Evolutionary conservation across 2,888 invertebrate species (phyloP), one percentile per base, ranked within the genome.

Genomic region (Archaeoteleia sp.): DNA sequence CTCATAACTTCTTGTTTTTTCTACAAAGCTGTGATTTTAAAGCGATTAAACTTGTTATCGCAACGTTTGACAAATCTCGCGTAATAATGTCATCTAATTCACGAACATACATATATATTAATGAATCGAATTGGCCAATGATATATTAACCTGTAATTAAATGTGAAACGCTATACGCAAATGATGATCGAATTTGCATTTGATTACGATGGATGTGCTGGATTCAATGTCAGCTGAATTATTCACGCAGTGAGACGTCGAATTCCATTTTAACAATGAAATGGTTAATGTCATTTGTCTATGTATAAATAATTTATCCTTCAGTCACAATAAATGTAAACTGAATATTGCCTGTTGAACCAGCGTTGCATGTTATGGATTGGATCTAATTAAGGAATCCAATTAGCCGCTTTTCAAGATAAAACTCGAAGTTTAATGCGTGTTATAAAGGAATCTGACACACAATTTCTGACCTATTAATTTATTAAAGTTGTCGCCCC

Each of bases 301-400:
- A 40, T n/a, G 25, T 45, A 54, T 32, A 29, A 51, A 60, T 60
- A 35, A 48, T 49, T 60, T 34, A 39, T 53, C 35, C 32, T 9
- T 17, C n/a, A 39, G 30, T 54, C 46, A 46, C 48, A 46, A 40
- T 54, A 62, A 48, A 54, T 46, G 46, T 40, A 53, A 53, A 29
- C 20, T 20, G 5, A 20, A 20, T 20, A 20, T 20, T 5, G 20
- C 20, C 2, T 5, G 20, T 2, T 5, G 20, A 20, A n/a, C n/a
- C n/a, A n/a, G n/a, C n/a, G n/a, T 20, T 20, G 3, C 20, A 20
- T 20, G 20, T 4, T 20, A 20, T 20, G 2, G 20, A n/a, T 20
- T 20, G 3, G 20, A 20, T 20, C 20, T 5, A 20, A 20, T 20
- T 20, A 5, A 20, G 20, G 5, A 20, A 20, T 20, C 5, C 20